phyloP scores from a whole-genome alignment of 2,888 invertebrate genomes.

The Rotaria sp. region DNA sequence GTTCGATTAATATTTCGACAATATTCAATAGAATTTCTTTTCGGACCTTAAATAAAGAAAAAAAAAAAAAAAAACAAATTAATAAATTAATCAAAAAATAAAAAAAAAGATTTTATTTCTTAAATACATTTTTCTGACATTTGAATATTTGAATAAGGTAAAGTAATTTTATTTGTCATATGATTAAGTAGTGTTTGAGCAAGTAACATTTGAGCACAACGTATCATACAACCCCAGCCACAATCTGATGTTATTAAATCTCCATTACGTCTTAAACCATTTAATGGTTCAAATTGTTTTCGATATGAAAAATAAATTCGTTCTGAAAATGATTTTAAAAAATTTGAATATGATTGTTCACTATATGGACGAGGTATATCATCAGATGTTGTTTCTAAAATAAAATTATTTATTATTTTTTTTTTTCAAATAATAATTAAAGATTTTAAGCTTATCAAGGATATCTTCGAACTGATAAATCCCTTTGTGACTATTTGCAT shows the following conservation, averaged over 20 bases:
- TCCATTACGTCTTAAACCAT: conserved; percentile 27
- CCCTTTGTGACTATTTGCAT: no score
- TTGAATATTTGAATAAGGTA: conserved; percentile 5
- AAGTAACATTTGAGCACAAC: conserved; percentile 84
- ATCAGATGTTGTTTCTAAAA: conserved; percentile 2
- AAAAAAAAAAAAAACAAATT: not conserved
- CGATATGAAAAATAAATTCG: conserved; percentile 39
- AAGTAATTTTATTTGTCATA: conserved; percentile 38
- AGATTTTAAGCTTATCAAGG: no score
- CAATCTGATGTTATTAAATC: conserved; percentile 68
- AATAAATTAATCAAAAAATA: no score
- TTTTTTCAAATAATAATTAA: no score
- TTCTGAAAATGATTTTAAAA: conserved; percentile 26
- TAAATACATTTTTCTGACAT: conserved; percentile 62
- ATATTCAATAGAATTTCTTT: not conserved
- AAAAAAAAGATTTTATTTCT: not conserved
- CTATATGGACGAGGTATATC: not conserved
- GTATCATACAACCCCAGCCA: conserved; percentile 83
- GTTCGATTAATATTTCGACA: not conserved
- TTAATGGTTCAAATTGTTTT: conserved; percentile 38
- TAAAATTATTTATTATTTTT: not conserved
- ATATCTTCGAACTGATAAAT: no score
- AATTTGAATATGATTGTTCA: not conserved
- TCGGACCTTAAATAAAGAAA: not conserved
- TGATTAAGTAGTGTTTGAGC: conserved; percentile 77